Evolutionary conservation across 1,140 invertebrate genomes (phyloP).

Genomic region (Doryteuthis pealeii): DNA sequence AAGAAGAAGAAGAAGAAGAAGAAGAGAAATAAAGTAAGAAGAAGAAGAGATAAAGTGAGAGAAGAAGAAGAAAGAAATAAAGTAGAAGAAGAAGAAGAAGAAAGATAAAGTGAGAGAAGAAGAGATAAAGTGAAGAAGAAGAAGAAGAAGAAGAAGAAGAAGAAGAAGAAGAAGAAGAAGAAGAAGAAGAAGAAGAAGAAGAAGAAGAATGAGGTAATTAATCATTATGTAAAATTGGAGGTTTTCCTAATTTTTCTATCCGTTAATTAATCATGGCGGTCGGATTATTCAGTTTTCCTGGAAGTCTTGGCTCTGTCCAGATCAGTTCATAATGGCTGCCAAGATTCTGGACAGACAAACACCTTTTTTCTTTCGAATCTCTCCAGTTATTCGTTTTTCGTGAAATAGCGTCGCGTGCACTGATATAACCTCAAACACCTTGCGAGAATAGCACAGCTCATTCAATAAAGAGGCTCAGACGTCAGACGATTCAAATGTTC

Average conservation of each 20-base stretch:
- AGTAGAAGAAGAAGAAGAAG: constrained; percentile 13
- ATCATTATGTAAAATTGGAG: no score
- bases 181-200: no score
- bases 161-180: not conserved
- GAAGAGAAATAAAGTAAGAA: constrained; percentile 2
- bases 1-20: constrained; percentile 18
- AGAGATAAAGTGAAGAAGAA: constrained; percentile 5
- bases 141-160: constrained; percentile 6
- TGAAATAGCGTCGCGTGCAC: no score
- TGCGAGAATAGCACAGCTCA: no score
- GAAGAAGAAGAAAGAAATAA: no score
- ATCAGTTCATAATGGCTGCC: constrained; percentile 8
- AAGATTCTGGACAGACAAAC: not conserved
- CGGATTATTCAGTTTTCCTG: constrained; percentile 11
- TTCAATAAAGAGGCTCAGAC: no score
- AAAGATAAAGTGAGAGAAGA: no score
- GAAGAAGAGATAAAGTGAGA: constrained; percentile 13
- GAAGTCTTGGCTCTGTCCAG: constrained; percentile 11
- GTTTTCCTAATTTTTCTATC: constrained; percentile 6
- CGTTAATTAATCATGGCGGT: constrained; percentile 14
- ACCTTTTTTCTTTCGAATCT: no score
- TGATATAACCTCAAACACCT: no score
- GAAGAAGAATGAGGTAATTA: no score
- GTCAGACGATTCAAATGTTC: no score
- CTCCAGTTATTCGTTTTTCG: no score